phyloP scores from a whole-genome alignment of 2,113 vertebrate genomes.

The Marmota monax region DNA sequence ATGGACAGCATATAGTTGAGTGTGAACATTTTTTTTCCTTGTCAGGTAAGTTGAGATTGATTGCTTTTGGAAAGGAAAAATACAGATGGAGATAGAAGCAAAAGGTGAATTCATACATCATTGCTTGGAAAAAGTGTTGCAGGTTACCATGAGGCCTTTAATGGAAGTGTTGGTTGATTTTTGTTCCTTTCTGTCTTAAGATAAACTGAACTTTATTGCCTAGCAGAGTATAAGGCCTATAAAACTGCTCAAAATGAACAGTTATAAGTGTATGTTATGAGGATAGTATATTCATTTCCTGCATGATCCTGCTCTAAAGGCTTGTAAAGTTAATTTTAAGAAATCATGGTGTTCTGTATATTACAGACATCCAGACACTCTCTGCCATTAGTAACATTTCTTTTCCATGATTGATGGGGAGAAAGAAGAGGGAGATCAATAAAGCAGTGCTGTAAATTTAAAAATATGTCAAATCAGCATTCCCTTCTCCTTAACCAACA shows the following conservation, averaged over 20 bases:
- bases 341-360: conserved; percentile 38
- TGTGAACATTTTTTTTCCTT: conserved; percentile 21
- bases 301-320: conserved; percentile 56
- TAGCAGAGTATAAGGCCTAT: conserved; percentile 68
- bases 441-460: conserved; percentile 25
- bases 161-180: conserved; percentile 77
- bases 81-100: conserved; percentile 44
- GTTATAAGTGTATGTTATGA: conserved; percentile 67
- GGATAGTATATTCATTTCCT: conserved; percentile 80
- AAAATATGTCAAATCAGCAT: background rate
- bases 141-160: conserved; percentile 60
- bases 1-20: background rate
- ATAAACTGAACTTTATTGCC: conserved; percentile 79
- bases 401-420: conserved; percentile 29
- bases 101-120: conserved; percentile 24
- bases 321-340: conserved; percentile 72
- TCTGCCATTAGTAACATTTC: background rate
- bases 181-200: conserved; percentile 77
- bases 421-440: conserved; percentile 29
- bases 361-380: conserved; percentile 42
- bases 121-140: conserved; percentile 53
- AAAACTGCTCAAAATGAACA: conserved; percentile 76
- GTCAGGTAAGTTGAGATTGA: conserved; percentile 14
- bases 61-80: conserved; percentile 62
- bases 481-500: background rate